phyloP scores from a whole-genome alignment of 2,888 invertebrate species.

The Rhorus exstirpatorius region DNA sequence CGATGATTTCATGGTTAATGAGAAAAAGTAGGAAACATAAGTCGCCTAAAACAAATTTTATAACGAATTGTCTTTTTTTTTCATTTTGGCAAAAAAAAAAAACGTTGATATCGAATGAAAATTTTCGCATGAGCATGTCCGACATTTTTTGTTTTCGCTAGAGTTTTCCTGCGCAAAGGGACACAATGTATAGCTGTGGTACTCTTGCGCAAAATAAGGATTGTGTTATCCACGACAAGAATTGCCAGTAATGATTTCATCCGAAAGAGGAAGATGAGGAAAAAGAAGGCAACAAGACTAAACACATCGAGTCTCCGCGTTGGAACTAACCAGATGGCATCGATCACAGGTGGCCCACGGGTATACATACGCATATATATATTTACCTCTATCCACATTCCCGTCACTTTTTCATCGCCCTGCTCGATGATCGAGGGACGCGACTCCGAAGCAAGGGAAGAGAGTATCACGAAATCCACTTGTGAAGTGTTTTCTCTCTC shows the following conservation, averaged over 20 bases:
- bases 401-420: conserved; percentile 65
- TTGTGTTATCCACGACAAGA: not conserved
- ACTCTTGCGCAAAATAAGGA: not conserved
- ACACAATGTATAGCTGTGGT: not conserved
- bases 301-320: conserved; percentile 19
- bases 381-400: conserved; percentile 58
- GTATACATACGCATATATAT: conserved; percentile 16
- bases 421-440: conserved; percentile 37
- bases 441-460: conserved; percentile 14
- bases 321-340: conserved; percentile 62
- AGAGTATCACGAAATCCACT: conserved; percentile 15
- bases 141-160: too few species aligned
- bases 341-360: conserved; percentile 67
- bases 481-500: conserved; percentile 15
- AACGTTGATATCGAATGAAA: too few species aligned
- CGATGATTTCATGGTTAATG: too few species aligned
- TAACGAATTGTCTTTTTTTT: not conserved
- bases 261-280: not conserved
- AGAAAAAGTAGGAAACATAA: too few species aligned
- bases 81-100: too few species aligned
- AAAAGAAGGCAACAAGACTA: conserved; percentile 1
- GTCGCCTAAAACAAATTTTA: too few species aligned
- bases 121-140: too few species aligned
- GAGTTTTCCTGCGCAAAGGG: not conserved
- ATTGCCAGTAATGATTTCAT: conserved; percentile 45